These are phyloP conservation scores for Drymonia ruficornis DNA, from an alignment of 2,888 invertebrate species.

Conservation along the genomic window DNA sequence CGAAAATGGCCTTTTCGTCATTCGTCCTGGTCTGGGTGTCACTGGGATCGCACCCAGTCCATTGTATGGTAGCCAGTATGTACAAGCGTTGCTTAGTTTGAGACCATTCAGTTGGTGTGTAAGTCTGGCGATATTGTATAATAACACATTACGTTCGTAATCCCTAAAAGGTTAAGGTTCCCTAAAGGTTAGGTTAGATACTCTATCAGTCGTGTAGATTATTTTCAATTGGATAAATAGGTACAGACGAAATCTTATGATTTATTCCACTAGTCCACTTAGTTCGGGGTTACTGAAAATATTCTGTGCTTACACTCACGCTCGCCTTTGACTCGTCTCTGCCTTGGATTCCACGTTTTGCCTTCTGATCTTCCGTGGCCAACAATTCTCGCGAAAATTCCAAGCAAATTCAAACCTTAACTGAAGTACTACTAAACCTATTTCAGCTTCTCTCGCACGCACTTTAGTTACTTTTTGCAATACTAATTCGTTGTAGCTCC, in stretches of 20 bases:
- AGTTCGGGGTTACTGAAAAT: constrained; percentile 58
- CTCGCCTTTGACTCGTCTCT: constrained; percentile 65
- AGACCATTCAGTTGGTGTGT: no score
- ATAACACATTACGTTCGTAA: no score
- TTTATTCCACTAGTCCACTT: constrained; percentile 54
- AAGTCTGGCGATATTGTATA: no score
- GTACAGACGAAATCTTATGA: constrained; percentile 38
- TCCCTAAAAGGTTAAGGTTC: no score
- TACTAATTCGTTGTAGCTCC: constrained; percentile 70
- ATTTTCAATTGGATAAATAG: no score
- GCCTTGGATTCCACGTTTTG: constrained; percentile 72
- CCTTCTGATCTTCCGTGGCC: constrained; percentile 54
- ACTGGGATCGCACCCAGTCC: no score
- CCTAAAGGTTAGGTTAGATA: no score
- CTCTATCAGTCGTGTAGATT: no score
- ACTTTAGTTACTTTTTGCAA: constrained; percentile 70
- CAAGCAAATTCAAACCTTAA: constrained; percentile 53
- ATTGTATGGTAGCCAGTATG: no score
- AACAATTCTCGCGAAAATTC: constrained; percentile 41
- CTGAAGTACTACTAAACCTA: constrained; percentile 31
- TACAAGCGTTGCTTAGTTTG: no score
- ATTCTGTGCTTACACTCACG: constrained; percentile 66
- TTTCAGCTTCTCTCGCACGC: constrained; percentile 41
- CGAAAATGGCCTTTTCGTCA: no score
- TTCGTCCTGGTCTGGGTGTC: no score